A percentile compares a stretch with the other conserved stretches of the same genome.
These are phyloP conservation scores for Hetaerina titia DNA, from an alignment of 2,888 invertebrate species.

Conservation along the genomic window DNA sequence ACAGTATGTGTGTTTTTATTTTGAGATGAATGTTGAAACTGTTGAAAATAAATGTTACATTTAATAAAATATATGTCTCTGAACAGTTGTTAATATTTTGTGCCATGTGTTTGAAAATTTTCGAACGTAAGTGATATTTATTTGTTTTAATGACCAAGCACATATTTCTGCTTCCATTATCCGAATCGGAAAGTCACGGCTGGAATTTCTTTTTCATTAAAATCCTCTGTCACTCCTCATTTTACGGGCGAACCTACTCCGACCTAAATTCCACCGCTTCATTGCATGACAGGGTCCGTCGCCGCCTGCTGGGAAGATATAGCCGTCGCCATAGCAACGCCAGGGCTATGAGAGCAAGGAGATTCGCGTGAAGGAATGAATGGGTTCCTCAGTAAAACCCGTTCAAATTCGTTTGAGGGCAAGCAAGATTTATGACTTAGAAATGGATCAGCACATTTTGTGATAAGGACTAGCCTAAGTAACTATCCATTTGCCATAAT, in stretches of 20 bases:
- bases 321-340: conserved; percentile 46
- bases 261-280: conserved; percentile 50
- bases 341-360: not conserved
- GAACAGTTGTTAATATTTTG: not conserved
- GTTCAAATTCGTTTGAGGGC: not conserved
- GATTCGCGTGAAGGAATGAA: not conserved
- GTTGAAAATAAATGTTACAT: conserved; percentile 48
- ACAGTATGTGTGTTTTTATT: conserved; percentile 36
- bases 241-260: not conserved
- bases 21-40: conserved; percentile 47
- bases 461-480: too few species aligned
- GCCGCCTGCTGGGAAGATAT: conserved; percentile 3
- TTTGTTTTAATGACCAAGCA: not conserved
- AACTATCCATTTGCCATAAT: too few species aligned
- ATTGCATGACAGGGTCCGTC: not conserved
- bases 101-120: not conserved
- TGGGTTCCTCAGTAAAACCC: not conserved
- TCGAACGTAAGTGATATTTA: not conserved
- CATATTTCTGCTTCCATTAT: not conserved
- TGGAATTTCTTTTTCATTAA: conserved; percentile 55
- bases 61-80: not conserved
- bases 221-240: conserved; percentile 6
- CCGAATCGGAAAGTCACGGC: not conserved
- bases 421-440: not conserved
- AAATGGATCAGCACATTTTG: not conserved